These are phyloP conservation scores for Zenarchopterus dispar DNA, from an alignment of 2,797 vertebrate species.

Conservation along the genomic window DNA sequence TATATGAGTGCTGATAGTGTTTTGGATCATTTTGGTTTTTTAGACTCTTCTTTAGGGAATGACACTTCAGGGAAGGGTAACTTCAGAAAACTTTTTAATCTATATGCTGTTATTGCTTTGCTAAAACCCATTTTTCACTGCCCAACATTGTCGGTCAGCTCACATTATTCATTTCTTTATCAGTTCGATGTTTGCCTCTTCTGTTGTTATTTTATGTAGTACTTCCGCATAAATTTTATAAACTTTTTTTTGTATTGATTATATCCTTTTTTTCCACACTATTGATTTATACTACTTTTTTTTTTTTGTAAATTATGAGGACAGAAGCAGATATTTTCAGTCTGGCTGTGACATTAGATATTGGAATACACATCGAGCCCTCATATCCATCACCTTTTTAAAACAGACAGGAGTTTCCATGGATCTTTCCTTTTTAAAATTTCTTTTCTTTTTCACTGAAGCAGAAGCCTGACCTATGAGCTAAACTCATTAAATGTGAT, in stretches of 20 bases:
- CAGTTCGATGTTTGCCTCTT: slow-evolving; percentile 47
- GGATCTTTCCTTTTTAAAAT: slow-evolving; percentile 9
- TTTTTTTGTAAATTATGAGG: slow-evolving; percentile 25
- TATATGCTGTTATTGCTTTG: slow-evolving; percentile 59
- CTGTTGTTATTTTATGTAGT: slow-evolving; percentile 37
- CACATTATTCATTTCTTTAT: slow-evolving; percentile 75
- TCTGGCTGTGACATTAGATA: slow-evolving; percentile 14
- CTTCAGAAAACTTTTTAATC: slow-evolving; percentile 59
- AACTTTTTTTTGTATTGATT: slow-evolving; percentile 35
- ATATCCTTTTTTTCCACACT: slow-evolving; percentile 26
- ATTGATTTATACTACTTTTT: slow-evolving; percentile 29
- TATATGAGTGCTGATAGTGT: slow-evolving; percentile 13
- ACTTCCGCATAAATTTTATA: slow-evolving; percentile 38
- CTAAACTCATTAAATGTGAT: not conserved
- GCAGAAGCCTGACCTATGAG: not conserved
- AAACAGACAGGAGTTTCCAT: slow-evolving; percentile 32
- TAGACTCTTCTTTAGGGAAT: slow-evolving; percentile 27
- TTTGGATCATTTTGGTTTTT: slow-evolving; percentile 29
- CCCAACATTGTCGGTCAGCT: slow-evolving; percentile 59
- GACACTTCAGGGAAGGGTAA: slow-evolving; percentile 43
- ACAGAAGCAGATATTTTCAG: slow-evolving; percentile 33
- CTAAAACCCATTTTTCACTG: slow-evolving; percentile 70
- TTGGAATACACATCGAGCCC: slow-evolving; percentile 12
- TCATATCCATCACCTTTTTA: slow-evolving; percentile 37
- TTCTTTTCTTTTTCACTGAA: not conserved